These are phyloP conservation scores for Thermophis baileyi DNA, from an alignment of 2,113 vertebrate genomes.

Conservation along the genomic window DNA sequence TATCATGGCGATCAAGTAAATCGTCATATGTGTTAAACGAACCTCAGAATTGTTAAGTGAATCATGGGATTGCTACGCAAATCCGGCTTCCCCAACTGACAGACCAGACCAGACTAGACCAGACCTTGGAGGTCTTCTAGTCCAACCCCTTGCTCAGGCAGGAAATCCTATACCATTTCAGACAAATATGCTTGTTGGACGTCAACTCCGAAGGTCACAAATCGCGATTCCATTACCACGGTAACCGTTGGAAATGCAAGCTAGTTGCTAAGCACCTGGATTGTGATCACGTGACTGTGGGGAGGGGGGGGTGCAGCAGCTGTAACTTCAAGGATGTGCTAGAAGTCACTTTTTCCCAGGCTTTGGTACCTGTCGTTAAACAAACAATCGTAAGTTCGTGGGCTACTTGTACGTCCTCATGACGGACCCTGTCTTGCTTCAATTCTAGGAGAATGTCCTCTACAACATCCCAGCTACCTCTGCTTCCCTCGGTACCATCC, in stretches of 20 bases:
- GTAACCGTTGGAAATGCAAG: too few species aligned
- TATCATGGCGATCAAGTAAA: not conserved
- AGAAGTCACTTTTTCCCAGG: not conserved
- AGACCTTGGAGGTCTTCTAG: too few species aligned
- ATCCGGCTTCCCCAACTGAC: not conserved
- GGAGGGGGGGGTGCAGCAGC: too few species aligned
- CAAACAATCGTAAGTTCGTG: not conserved
- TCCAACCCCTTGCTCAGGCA: too few species aligned
- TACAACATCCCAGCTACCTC: conserved; percentile 76
- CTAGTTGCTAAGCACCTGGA: too few species aligned
- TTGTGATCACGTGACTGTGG: too few species aligned
- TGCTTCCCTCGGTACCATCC: conserved; percentile 71
- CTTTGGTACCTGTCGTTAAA: not conserved
- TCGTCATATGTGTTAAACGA: not conserved
- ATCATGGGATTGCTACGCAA: not conserved
- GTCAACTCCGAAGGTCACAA: too few species aligned
- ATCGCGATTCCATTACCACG: too few species aligned
- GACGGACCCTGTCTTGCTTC: not conserved
- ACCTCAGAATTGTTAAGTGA: not conserved
- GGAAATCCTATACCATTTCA: too few species aligned
- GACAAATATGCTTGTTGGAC: too few species aligned
- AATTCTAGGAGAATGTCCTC: conserved; percentile 65
- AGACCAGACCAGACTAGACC: too few species aligned
- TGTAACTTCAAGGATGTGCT: not conserved
- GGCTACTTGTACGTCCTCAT: not conserved